phyloP scores from a whole-genome alignment of 2,888 invertebrate genomes.

The Epicampocera succincta region DNA sequence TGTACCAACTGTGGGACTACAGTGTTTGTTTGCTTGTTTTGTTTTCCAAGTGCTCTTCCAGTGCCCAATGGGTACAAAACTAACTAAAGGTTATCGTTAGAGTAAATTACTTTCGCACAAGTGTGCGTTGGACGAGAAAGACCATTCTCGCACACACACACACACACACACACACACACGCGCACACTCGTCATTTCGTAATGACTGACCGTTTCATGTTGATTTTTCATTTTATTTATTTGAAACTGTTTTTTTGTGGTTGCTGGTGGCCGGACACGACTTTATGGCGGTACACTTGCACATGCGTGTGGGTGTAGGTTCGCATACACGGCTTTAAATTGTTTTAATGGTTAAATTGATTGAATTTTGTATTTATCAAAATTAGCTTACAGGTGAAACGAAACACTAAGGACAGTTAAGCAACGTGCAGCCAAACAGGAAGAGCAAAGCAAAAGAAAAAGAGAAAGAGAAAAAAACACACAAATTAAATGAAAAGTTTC shows the following conservation, averaged over 20 bases:
- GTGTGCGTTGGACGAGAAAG: neutral
- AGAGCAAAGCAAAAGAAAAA: neutral
- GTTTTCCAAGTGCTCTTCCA: neutral
- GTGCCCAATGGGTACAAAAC: neutral
- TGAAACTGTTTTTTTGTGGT: slow-evolving; percentile 27
- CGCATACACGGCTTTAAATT: slow-evolving; percentile 5
- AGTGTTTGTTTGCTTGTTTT: slow-evolving; percentile 19
- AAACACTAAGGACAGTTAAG: slow-evolving; percentile 3
- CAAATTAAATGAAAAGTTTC: slow-evolving; percentile 7
- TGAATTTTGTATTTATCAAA: slow-evolving; percentile 52
- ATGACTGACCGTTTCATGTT: slow-evolving; percentile 35
- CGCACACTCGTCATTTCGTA: neutral
- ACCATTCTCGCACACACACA: neutral
- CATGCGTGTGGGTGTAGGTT: slow-evolving; percentile 3
- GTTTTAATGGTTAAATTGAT: slow-evolving; percentile 67
- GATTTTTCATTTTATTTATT: slow-evolving; percentile 59
- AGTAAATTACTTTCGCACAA: neutral
- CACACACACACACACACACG: neutral
- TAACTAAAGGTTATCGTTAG: slow-evolving; percentile 5
- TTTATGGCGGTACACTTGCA: neutral
- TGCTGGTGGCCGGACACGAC: neutral
- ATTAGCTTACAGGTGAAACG: slow-evolving; percentile 54
- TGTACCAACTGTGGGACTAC: slow-evolving; percentile 4
- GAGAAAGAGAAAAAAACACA: no score
- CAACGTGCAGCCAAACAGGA: neutral